Conservation (phyloP, 2,113 vertebrate species). For the Vireo altiloquus region DNA sequence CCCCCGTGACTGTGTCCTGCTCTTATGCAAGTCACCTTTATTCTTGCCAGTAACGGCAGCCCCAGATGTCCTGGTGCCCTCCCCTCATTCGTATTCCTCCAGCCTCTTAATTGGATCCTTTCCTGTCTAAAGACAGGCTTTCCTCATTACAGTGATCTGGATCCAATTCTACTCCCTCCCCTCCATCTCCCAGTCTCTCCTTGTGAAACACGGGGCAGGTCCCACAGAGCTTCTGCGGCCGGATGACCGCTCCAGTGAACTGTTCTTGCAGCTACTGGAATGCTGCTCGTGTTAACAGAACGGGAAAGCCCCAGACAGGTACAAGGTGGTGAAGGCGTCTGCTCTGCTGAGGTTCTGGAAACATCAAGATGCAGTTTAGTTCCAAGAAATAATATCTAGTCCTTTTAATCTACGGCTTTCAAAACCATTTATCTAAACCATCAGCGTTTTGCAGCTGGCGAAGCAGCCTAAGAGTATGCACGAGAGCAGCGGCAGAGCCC, state of each 20-base stretch:
- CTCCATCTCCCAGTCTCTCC: not conserved
- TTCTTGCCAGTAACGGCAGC: not conserved
- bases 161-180: constrained; percentile 28
- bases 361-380: not conserved
- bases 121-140: constrained; percentile 10
- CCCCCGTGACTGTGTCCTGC: not conserved
- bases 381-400: not conserved
- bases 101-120: constrained; percentile 54
- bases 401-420: not conserved
- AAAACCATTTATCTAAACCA: not conserved
- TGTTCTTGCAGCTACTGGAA: constrained; percentile 14
- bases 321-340: not conserved
- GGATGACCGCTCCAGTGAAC: not conserved
- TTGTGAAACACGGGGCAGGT: constrained; percentile 4
- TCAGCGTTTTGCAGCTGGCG: not conserved
- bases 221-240: constrained; percentile 17
- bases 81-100: not conserved
- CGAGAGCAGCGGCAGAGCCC: not conserved
- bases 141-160: constrained; percentile 31
- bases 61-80: constrained; percentile 31
- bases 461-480: not conserved
- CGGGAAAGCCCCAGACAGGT: constrained; percentile 2
- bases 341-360: not conserved
- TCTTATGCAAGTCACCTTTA: constrained; percentile 42
- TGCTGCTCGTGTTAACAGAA: not conserved